Evolutionary conservation across 64 coral and sea anemone species (phyloP).

Genomic region (Platygyra sinensis): DNA sequence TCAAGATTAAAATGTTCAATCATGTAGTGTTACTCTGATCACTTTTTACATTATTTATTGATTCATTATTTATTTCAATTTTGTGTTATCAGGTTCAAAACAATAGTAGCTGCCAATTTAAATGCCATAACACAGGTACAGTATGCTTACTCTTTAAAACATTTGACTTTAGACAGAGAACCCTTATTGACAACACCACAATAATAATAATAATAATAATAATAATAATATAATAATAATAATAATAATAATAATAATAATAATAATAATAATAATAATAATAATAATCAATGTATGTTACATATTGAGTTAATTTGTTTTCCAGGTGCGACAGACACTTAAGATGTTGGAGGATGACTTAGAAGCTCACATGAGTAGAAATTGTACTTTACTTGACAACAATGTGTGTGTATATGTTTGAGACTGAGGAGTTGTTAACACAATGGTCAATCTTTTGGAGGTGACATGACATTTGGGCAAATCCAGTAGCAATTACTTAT

Average conservation of each 20-base stretch:
- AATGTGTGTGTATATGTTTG: constrained; percentile 52
- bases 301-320: background rate
- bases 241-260: no score
- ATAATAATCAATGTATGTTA: no score
- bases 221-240: background rate
- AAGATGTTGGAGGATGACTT: constrained; percentile 69
- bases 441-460: background rate
- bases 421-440: background rate
- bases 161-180: background rate
- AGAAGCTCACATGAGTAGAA: constrained; percentile 27
- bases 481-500: background rate
- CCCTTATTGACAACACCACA: background rate
- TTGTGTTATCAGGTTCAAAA: constrained; percentile 36
- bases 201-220: background rate
- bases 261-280: no score
- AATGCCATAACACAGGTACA: constrained; percentile 72
- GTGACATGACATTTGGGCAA: background rate
- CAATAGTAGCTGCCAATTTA: constrained; percentile 69
- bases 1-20: no score
- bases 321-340: constrained; percentile 54
- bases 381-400: constrained; percentile 49
- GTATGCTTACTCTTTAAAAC: background rate
- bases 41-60: background rate
- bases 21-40: background rate
- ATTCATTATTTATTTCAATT: background rate